These are phyloP conservation scores for Capreolus pygargus DNA, from an alignment of 2,113 vertebrate species.

Conservation along the genomic window DNA sequence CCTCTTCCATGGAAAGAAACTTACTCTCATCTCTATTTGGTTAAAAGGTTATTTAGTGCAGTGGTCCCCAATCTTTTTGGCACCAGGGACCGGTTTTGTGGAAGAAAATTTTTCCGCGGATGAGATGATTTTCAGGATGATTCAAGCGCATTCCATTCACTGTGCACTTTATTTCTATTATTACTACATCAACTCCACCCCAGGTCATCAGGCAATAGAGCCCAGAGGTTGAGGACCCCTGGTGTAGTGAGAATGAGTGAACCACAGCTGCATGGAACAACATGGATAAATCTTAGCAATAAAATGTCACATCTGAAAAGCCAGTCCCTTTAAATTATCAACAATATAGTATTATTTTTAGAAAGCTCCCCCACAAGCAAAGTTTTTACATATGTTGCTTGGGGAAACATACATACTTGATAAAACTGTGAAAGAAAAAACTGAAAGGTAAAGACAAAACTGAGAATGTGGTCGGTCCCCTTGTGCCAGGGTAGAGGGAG, in stretches of 20 bases:
- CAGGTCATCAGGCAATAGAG: background rate
- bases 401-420: background rate
- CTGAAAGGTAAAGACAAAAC: background rate
- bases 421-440: background rate
- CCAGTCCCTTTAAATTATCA: background rate
- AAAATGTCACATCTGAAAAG: background rate
- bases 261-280: background rate
- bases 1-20: background rate
- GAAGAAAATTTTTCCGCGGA: background rate
- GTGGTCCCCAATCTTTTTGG: background rate
- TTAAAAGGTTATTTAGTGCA: background rate
- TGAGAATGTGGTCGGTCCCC: background rate
- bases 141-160: background rate
- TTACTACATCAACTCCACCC: background rate
- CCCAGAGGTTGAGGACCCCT: background rate
- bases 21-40: background rate
- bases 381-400: background rate
- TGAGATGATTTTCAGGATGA: background rate
- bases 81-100: background rate
- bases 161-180: background rate
- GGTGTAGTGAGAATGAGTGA: background rate
- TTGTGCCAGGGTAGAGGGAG: background rate
- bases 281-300: background rate
- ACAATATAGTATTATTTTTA: background rate
- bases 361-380: background rate